A percentile compares a stretch with the other conserved stretches of the same genome.
Evolutionary conservation across 92 coral and sea anemone species (phyloP).

Genomic region (Metridium senile): DNA sequence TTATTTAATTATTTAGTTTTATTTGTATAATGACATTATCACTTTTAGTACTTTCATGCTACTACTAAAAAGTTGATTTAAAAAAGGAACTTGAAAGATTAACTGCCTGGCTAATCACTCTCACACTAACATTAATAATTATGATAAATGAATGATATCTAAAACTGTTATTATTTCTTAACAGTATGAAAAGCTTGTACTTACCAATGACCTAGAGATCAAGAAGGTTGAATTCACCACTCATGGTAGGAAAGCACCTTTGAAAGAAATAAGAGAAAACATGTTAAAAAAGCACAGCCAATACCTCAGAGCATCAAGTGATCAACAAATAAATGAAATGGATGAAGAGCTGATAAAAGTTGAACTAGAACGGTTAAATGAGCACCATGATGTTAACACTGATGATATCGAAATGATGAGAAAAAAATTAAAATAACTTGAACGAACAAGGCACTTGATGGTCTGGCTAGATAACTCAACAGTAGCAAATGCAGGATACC

Average conservation of each 20-base stretch:
- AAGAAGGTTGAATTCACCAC: constrained; percentile 17
- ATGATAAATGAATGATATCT: not conserved
- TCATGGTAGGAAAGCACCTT: constrained; percentile 53
- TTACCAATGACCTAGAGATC: too few species aligned
- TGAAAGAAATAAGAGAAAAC: too few species aligned
- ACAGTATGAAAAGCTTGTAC: constrained; percentile 55
- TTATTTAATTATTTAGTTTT: not conserved
- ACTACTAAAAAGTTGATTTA: too few species aligned
- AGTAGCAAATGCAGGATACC: constrained; percentile 36
- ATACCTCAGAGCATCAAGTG: constrained; percentile 16
- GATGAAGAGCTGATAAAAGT: not conserved
- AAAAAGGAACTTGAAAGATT: too few species aligned
- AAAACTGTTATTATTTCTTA: constrained; percentile 4
- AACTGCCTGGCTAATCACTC: too few species aligned
- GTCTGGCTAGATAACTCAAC: constrained; percentile 50
- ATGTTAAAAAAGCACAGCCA: constrained; percentile 27
- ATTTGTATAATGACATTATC: too few species aligned
- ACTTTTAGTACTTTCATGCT: too few species aligned
- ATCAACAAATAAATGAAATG: not conserved
- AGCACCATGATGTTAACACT: not conserved
- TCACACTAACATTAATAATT: not conserved
- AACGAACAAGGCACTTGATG: constrained; percentile 41
- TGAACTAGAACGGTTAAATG: not conserved
- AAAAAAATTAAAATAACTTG: constrained; percentile 31
- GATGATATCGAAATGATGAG: constrained; percentile 15